phyloP scores from a whole-genome alignment of 1,140 invertebrate genomes.

The Drosophila pallidifrons region DNA sequence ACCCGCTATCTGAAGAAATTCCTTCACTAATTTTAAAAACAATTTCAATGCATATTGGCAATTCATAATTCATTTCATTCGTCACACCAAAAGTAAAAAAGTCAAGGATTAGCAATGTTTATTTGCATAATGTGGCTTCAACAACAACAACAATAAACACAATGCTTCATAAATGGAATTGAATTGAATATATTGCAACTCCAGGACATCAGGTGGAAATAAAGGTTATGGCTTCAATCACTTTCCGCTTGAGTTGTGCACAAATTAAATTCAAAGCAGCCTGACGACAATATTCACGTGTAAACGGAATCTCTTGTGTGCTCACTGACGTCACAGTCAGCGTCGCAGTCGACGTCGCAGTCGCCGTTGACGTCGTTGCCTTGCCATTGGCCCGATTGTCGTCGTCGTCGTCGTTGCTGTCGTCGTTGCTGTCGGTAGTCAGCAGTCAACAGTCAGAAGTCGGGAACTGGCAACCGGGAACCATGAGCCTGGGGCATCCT shows the following conservation, averaged over 20 bases:
- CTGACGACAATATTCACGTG: conserved; percentile 44
- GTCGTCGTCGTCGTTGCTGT: not conserved
- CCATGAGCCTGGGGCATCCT: conserved; percentile 22
- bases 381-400: conserved; percentile 34
- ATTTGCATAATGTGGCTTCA: not conserved
- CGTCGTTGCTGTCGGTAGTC: too few species aligned
- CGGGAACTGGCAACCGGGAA: not conserved
- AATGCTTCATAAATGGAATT: not conserved
- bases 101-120: not conserved
- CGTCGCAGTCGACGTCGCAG: not conserved
- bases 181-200: not conserved
- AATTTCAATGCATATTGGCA: too few species aligned
- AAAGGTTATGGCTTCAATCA: conserved; percentile 9
- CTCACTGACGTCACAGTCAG: conserved; percentile 34
- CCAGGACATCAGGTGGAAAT: not conserved
- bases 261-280: conserved; percentile 43
- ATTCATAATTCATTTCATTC: too few species aligned
- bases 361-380: conserved; percentile 15
- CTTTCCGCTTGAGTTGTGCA: conserved; percentile 19
- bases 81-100: not conserved
- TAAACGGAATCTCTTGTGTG: not conserved
- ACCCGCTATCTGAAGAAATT: not conserved
- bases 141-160: not conserved
- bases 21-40: too few species aligned
- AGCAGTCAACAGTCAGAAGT: not conserved